Conservation (phyloP, 2,113 vertebrate genomes). For the Paramormyrops kingsleyae region DNA sequence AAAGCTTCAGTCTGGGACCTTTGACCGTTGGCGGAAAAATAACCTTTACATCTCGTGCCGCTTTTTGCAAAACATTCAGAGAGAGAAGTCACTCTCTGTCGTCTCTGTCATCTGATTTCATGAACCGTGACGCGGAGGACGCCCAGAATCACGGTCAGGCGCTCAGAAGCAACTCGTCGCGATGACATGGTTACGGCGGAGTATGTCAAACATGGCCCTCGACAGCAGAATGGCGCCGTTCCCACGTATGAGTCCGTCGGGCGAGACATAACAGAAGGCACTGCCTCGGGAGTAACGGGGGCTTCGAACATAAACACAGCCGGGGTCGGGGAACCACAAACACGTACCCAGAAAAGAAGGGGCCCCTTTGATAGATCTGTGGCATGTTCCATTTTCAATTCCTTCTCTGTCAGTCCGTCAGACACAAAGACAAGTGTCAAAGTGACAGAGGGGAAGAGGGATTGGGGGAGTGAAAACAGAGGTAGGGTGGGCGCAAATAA, state of each 20-base stretch:
- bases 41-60: not conserved
- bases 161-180: conserved; percentile 17
- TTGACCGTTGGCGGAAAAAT: not conserved
- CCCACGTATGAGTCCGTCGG: conserved; percentile 31
- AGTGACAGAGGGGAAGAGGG: conserved; percentile 46
- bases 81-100: not conserved
- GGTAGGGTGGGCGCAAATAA: conserved; percentile 26
- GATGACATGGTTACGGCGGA: conserved; percentile 26
- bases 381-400: conserved; percentile 59
- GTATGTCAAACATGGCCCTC: conserved; percentile 37
- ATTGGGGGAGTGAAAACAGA: conserved; percentile 36
- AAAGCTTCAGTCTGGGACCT: not conserved
- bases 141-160: not conserved
- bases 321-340: conserved; percentile 55
- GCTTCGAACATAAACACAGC: conserved; percentile 56
- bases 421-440: conserved; percentile 61
- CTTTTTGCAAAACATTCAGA: not conserved
- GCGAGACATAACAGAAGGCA: conserved; percentile 54
- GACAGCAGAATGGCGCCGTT: conserved; percentile 36
- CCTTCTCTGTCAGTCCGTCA: conserved; percentile 36
- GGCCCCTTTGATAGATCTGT: conserved; percentile 45
- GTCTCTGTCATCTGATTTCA: not conserved
- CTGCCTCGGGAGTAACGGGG: conserved; percentile 41
- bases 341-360: conserved; percentile 35
- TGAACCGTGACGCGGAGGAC: not conserved